These are phyloP conservation scores for Stichodactyla mertensii DNA, from an alignment of 64 coral and sea anemone species.

Conservation along the genomic window DNA sequence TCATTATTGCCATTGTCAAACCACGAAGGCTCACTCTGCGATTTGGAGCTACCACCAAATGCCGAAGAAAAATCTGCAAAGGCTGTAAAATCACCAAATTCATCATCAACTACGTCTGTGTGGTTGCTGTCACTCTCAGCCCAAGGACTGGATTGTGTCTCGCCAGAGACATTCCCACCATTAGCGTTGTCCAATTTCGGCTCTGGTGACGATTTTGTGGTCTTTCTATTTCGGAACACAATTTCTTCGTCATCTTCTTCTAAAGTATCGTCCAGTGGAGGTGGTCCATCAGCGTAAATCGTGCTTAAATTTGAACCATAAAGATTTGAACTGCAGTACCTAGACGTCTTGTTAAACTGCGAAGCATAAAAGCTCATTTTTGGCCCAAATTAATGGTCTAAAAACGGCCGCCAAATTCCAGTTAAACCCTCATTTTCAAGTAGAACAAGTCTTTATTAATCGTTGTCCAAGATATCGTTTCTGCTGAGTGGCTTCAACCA, in stretches of 20 bases:
- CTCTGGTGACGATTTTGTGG: background rate
- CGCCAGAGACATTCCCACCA: background rate
- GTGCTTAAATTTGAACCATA: slow-evolving; percentile 72
- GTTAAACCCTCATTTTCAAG: background rate
- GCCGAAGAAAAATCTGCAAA: slow-evolving; percentile 50
- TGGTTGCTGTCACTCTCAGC: background rate
- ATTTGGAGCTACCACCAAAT: slow-evolving; percentile 8
- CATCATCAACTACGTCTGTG: background rate
- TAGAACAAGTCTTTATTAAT: background rate
- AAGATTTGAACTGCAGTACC: slow-evolving; percentile 41
- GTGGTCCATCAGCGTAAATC: slow-evolving; percentile 62
- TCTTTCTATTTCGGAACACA: slow-evolving; percentile 36
- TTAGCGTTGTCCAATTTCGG: background rate
- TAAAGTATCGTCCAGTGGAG: slow-evolving; percentile 53
- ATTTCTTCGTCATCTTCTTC: slow-evolving; percentile 69
- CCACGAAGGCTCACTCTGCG: background rate
- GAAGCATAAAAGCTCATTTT: slow-evolving; percentile 32
- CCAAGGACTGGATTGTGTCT: background rate
- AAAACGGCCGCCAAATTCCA: background rate
- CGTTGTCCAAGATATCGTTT: background rate
- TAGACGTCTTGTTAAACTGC: background rate
- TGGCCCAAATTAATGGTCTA: background rate
- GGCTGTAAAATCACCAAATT: slow-evolving; percentile 54
- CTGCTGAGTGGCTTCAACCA: background rate
- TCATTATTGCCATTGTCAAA: slow-evolving; percentile 10